phyloP scores from a whole-genome alignment of 2,888 invertebrate genomes.

The Epistrophe eligans region DNA sequence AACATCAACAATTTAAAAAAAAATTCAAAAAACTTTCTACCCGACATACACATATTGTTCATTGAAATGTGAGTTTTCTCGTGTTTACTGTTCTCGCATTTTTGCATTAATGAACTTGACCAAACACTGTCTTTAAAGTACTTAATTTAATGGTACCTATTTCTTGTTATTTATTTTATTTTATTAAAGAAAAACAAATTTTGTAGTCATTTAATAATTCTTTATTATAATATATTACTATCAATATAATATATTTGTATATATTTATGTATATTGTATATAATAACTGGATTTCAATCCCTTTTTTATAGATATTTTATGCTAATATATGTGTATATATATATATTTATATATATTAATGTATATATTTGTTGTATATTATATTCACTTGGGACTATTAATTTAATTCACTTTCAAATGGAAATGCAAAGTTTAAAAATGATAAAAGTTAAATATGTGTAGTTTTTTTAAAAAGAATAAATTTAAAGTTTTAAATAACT shows the following conservation, averaged over 20 bases:
- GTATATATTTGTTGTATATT: conserved; percentile 69
- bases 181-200: neutral
- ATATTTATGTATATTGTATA: conserved; percentile 37
- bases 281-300: conserved; percentile 67
- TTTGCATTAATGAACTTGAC: too few species aligned
- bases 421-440: neutral
- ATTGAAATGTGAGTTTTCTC: too few species aligned
- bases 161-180: too few species aligned
- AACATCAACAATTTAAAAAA: too few species aligned
- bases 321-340: conserved; percentile 60
- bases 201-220: conserved; percentile 55
- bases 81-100: too few species aligned
- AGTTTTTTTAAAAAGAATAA: neutral
- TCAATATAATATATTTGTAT: conserved; percentile 71
- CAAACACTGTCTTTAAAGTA: too few species aligned
- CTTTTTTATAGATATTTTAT: conserved; percentile 67
- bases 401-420: conserved; percentile 47
- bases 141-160: too few species aligned
- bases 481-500: neutral
- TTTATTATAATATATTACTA: conserved; percentile 67
- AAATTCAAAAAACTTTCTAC: too few species aligned
- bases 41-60: too few species aligned
- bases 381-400: conserved; percentile 61
- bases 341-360: conserved; percentile 26
- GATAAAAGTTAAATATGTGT: neutral